Evolutionary conservation across 1,140 invertebrate genomes (phyloP), one percentile per base, ranked within the genome.

Genomic region (Drosophila setifemur): DNA sequence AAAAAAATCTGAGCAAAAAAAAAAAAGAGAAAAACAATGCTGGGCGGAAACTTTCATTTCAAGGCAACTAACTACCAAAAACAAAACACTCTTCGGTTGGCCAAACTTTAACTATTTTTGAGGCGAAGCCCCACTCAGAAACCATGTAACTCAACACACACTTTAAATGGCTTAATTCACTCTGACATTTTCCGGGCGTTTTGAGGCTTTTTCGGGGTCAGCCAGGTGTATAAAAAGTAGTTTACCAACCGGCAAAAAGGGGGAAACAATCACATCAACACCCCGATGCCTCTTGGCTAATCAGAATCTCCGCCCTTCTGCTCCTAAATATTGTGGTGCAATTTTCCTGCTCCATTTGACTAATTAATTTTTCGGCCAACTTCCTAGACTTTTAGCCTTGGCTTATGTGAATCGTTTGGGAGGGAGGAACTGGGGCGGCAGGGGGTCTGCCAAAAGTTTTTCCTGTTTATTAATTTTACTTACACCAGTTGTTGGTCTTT

Each of bases 351-450:
- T 58, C 64, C 74, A 68, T 55, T 79, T 79, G 71, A 72, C 81
- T 85, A 85, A 85, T 85, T 85, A 86, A 85, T 79, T 79, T 74
- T 66, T 74, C 55, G 54, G 31, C 37, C 44, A 83, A 85, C 63
- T 85, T 83, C 58, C 73, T 21, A 19, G 48, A 33, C 42, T 40
- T 29, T n/a, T 18, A 28, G 44, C 14, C 33, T 37, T 16, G 14
- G 33, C 53, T 50, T 23, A 35, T 19, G 52, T 37, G 19, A 43
- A 14, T 28, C 28, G 21, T 29, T 39, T n/a, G 2, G 19, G 6
- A 7, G 28, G 21, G 8, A 37, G 25, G n/a, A n/a, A 43, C 14
- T 28, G 37, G 21, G 29, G 29, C 11, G 2, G 19, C 9, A 7
- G 28, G 21, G 8, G 44, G 25, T 7, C 9, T 44, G 44, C 52